phyloP scores from a whole-genome alignment of 2,113 vertebrate species.

The Trochalopteron elliotii region DNA sequence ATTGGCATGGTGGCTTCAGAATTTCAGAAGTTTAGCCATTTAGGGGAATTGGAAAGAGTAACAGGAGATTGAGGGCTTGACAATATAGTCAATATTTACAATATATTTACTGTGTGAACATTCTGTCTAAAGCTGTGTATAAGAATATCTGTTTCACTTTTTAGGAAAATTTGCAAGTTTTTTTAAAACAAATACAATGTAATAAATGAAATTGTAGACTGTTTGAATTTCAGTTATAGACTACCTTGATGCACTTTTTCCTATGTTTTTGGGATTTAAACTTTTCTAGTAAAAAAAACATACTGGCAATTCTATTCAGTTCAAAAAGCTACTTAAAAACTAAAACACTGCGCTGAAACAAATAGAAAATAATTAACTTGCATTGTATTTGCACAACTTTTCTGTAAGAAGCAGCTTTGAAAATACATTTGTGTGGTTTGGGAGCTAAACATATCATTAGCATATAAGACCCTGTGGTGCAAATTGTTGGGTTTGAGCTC shows the following conservation, averaged over 20 bases:
- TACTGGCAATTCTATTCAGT: background rate
- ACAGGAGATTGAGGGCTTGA: background rate
- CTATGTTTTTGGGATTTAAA: background rate
- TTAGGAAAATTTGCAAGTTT: background rate
- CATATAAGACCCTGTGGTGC: background rate
- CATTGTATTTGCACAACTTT: background rate
- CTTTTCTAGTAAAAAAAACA: background rate
- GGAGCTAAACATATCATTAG: background rate
- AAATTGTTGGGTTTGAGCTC: background rate
- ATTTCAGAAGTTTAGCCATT: background rate
- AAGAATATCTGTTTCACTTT: background rate
- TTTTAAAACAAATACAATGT: background rate
- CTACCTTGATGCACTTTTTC: background rate
- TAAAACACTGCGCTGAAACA: background rate
- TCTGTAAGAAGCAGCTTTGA: background rate
- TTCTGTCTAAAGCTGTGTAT: background rate
- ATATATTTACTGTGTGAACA: background rate
- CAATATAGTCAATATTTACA: background rate
- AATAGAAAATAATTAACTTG: background rate
- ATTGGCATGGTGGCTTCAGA: rapidly evolving
- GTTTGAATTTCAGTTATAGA: background rate
- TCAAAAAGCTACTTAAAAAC: background rate
- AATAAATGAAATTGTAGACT: background rate
- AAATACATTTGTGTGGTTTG: background rate
- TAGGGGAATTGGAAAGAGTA: background rate